phyloP scores from a whole-genome alignment of 2,888 invertebrate species.

The Noctua janthina region DNA sequence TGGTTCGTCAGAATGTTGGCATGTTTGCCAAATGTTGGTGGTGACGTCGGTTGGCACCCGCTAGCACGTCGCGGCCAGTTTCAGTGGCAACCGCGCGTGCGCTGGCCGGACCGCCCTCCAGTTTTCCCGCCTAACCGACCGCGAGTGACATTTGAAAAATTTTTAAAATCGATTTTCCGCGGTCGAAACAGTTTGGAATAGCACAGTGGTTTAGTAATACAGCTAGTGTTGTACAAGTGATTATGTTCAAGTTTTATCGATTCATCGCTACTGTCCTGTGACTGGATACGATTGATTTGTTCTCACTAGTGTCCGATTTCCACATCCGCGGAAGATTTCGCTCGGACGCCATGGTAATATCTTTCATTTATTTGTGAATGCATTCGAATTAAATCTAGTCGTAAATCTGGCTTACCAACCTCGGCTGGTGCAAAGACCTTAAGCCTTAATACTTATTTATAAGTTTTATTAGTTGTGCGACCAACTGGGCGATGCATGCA shows the following conservation, averaged over 20 bases:
- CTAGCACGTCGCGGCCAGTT: slow-evolving; percentile 79
- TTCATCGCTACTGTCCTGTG: slow-evolving; percentile 69
- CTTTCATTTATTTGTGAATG: slow-evolving; percentile 48
- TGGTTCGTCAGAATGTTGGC: slow-evolving; percentile 71
- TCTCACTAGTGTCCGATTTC: slow-evolving; percentile 71
- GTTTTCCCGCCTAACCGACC: slow-evolving; percentile 80
- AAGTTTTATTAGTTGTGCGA: slow-evolving; percentile 51
- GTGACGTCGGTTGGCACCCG: slow-evolving; percentile 70
- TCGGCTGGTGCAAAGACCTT: slow-evolving; percentile 46
- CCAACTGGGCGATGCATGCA: slow-evolving; percentile 42
- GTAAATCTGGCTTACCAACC: slow-evolving; percentile 37
- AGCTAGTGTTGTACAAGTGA: slow-evolving; percentile 67
- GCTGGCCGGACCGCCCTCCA: slow-evolving; percentile 80
- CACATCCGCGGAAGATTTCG: slow-evolving; percentile 71
- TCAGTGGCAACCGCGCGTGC: slow-evolving; percentile 84
- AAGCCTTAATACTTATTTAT: slow-evolving; percentile 50
- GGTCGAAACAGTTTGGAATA: slow-evolving; percentile 61
- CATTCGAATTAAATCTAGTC: slow-evolving; percentile 42
- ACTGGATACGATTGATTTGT: slow-evolving; percentile 70
- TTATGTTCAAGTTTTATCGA: slow-evolving; percentile 64
- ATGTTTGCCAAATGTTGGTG: slow-evolving; percentile 74
- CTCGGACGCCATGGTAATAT: slow-evolving; percentile 74
- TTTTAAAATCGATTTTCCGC: slow-evolving; percentile 72
- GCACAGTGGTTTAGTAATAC: slow-evolving; percentile 67
- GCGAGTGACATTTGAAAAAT: slow-evolving; percentile 80